phyloP scores from a whole-genome alignment of 2,888 invertebrate species.

The Leptarthrus brevirostris region DNA sequence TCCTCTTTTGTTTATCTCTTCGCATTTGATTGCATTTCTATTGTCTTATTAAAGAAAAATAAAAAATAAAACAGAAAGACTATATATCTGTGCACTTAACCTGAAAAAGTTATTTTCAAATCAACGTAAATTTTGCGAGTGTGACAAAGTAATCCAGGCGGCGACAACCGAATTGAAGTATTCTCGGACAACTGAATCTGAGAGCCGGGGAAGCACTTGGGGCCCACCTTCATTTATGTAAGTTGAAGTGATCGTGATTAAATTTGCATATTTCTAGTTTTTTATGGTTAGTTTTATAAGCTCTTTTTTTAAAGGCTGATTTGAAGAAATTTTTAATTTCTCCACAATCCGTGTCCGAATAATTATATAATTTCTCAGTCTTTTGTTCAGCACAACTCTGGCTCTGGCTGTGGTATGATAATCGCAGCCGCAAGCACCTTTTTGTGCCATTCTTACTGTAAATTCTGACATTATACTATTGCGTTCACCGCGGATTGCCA shows the following conservation, averaged over 20 bases:
- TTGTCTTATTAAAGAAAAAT: neutral
- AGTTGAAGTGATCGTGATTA: conserved; percentile 19
- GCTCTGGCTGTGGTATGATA: too few species aligned
- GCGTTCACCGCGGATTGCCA: too few species aligned
- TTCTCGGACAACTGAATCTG: too few species aligned
- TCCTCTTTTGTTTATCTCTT: neutral
- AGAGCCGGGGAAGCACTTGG: conserved; percentile 29
- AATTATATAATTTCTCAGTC: conserved; percentile 1
- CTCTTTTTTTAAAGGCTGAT: neutral
- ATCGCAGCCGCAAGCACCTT: too few species aligned
- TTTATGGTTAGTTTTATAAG: neutral
- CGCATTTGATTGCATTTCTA: conserved; percentile 15
- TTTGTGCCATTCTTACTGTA: too few species aligned
- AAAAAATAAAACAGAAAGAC: neutral
- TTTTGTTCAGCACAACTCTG: neutral
- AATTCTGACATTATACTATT: too few species aligned
- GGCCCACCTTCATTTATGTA: conserved; percentile 23
- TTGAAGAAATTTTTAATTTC: neutral
- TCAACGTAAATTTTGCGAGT: neutral
- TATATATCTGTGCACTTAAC: conserved; percentile 16
- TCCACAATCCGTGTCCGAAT: neutral
- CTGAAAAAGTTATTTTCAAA: conserved; percentile 9
- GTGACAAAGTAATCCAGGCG: neutral
- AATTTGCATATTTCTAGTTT: conserved; percentile 31
- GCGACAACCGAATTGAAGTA: too few species aligned